Evolutionary conservation across 1,140 invertebrate species (phyloP), one percentile per base, ranked within the genome.

Genomic region (Zaprionus vittiger): DNA sequence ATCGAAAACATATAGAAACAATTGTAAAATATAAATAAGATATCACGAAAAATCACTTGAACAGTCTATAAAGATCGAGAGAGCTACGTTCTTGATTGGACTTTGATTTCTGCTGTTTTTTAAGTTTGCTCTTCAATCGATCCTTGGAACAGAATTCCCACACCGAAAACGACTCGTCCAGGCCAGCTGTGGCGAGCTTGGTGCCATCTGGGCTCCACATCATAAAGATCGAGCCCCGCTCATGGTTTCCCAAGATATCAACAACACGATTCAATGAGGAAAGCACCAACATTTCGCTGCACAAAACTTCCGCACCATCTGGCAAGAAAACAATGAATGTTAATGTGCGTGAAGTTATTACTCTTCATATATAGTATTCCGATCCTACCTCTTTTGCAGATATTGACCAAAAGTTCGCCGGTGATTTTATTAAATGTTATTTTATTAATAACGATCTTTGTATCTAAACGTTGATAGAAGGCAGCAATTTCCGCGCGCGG

Each of bases 161-260:
- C 17, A 92, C 63, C 6, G 87, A 84, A 15, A 92, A 78, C 5
- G 91, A 87, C 26, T 92, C 87, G 47, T 92, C 91, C 1, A 87
- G 55, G 12, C 91, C 87, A 34, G 79, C 82, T 1, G 87, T 90
- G 6, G 91, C 84, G n/a, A 92, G 63, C 49, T 69, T 83, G 2
- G 80, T 91, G 1, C 91, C 91, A 83, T 92, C 84, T 4, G 91
- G 85, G 69, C 77, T 92, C 84, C 84, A 92, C 79, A 92, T 83
- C 44, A 92, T 66, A 44, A 92, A 92, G 2, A 89, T n/a, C 2
- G 81, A 76, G n/a, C 87, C 83, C 26, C 73, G 64, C 20, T 90
- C 80, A 9, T 75, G 62, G 47, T 83, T 71, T 3, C 63, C 60
- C 34, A 92, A 20, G 20, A 92, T 60, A 54, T 92, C 91, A 0